phyloP scores from a whole-genome alignment of 2,113 vertebrate genomes.

The Sander lucioperca region DNA sequence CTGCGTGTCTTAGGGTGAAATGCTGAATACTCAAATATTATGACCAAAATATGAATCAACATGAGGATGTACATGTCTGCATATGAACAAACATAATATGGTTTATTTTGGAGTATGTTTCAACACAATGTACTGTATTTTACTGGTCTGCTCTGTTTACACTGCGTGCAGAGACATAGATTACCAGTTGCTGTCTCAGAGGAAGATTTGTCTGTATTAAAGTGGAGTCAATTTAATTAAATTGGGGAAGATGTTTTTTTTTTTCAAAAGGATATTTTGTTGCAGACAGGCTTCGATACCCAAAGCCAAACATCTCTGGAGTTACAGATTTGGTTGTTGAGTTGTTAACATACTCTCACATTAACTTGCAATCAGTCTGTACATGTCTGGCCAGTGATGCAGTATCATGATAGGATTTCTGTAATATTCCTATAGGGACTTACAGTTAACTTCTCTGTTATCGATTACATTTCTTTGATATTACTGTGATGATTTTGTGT shows the following conservation, averaged over 20 bases:
- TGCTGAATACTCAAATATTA: background rate
- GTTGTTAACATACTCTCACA: conserved; percentile 3
- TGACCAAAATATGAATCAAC: no score
- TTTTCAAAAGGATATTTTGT: conserved; percentile 4
- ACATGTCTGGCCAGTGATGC: background rate
- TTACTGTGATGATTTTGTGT: background rate
- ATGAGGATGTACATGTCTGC: background rate
- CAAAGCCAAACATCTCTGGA: background rate
- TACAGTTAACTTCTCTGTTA: background rate
- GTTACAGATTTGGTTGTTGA: conserved; percentile 3
- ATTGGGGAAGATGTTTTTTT: background rate
- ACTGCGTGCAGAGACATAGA: conserved; percentile 1
- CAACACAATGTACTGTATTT: conserved; percentile 1
- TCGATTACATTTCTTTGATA: background rate
- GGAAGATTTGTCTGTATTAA: conserved; percentile 11
- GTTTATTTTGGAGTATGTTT: background rate
- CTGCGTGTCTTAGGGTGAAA: background rate
- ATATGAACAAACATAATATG: background rate
- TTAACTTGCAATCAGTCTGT: background rate
- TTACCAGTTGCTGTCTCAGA: conserved; percentile 23
- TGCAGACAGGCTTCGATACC: background rate
- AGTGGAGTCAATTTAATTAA: conserved; percentile 30
- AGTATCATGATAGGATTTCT: background rate
- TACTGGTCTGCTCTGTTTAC: background rate
- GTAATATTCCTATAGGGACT: background rate